Conservation (phyloP, 2,797 vertebrate species). For the Sternotherus odoratus region DNA sequence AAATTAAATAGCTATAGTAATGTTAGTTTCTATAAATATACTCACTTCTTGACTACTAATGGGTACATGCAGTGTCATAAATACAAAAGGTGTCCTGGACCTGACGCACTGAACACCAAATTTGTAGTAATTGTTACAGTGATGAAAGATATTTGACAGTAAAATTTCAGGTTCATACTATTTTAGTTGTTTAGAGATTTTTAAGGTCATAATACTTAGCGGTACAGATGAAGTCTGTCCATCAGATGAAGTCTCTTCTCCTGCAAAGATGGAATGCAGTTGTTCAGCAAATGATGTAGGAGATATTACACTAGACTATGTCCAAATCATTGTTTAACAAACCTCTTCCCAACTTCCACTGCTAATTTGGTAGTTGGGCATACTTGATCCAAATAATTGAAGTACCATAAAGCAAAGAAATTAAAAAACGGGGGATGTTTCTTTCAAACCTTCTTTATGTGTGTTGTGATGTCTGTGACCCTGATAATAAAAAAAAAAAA, state of each 20-base stretch:
- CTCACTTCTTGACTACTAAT: not conserved
- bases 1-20: not conserved
- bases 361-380: not conserved
- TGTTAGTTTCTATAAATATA: not conserved
- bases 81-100: not conserved
- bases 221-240: not conserved
- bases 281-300: not conserved
- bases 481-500: not conserved
- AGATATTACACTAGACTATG: not conserved
- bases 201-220: not conserved
- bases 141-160: accelerated
- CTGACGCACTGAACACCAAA: not conserved
- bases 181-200: not conserved
- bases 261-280: not conserved
- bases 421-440: not conserved
- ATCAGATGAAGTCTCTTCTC: not conserved
- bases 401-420: not conserved
- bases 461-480: not conserved
- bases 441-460: not conserved
- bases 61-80: not conserved
- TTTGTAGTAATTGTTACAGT: not conserved
- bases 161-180: not conserved
- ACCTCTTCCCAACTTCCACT: not conserved
- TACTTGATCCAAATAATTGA: not conserved
- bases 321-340: not conserved